Base-by-base conservation (phyloP, 2,113 vertebrate genomes). In the Nicator chloris region DNA sequence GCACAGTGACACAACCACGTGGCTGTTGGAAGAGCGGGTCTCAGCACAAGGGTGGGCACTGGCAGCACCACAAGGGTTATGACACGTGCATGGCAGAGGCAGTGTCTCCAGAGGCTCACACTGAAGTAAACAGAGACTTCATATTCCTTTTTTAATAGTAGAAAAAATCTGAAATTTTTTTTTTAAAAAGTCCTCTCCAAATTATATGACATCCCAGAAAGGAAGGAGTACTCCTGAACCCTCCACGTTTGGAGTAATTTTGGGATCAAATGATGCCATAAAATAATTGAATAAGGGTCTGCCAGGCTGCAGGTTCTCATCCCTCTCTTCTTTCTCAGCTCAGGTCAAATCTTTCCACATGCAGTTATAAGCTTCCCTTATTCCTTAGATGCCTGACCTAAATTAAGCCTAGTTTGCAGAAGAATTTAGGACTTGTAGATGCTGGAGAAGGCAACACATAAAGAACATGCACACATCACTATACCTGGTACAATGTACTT, bases 31-130 rank as follows among this genome's bases (percentile, higher is more conserved):
- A 28, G 23, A 7, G 78, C 8, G 6, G n/a, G 37, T 10, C n/a
- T 35, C 40, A 4, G 69, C 47, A 50, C 50, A 16, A 61, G 45
- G 2, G 14, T 4, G 35, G 42, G 59, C 72, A 10, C 33, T 16
- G 37, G 64, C 60, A 92, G 37, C 5, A 2, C 37, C 8, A 3
- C 47, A 20, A 64, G 6, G 14, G 9, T 61, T 31, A 9, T 0
- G 0, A n/a, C 13, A 35, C 1, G 0, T 24, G 12, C 31, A 4
- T 10, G 30, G 56, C 50, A 56, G 30, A 56, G 45, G 35, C 18
- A 47, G 26, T 9, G 0, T 23, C 54, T 26, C 42, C 6, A 2
- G 15, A 17, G 24, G 24, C 22, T n/a, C 63, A 45, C 33, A 61
- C 16, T 76, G 75, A 61, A 88, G 21, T 54, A 44, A 64, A 83